Conservation (phyloP, 2,113 vertebrate genomes). For the Eretmochelys imbricata region DNA sequence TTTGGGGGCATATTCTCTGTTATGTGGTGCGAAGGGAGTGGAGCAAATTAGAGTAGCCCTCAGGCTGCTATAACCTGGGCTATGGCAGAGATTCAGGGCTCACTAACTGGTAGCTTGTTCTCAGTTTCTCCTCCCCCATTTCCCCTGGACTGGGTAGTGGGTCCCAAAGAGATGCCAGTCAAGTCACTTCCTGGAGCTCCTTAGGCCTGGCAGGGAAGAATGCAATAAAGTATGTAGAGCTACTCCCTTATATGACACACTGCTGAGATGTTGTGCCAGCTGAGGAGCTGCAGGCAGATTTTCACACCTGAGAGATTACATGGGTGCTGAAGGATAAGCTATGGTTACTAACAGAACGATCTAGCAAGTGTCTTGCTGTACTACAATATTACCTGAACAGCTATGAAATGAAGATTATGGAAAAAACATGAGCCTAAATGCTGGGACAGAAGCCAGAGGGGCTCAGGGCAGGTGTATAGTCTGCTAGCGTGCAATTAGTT, state of each 20-base stretch:
- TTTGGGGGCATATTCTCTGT: not conserved
- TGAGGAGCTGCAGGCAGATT: not conserved
- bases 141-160: no score
- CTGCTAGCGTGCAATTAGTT: not conserved
- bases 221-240: not conserved
- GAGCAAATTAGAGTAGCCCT: no score
- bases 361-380: not conserved
- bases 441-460: not conserved
- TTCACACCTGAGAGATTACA: fast-evolving
- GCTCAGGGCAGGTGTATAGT: fast-evolving
- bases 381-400: fast-evolving
- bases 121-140: not conserved
- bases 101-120: not conserved
- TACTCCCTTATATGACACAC: not conserved
- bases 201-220: not conserved
- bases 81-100: not conserved
- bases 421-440: fast-evolving
- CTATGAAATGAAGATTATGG: not conserved
- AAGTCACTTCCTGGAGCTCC: not conserved
- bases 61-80: no score
- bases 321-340: fast-evolving
- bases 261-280: no score
- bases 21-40: not conserved
- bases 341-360: not conserved
- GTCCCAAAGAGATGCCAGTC: no score